These are phyloP conservation scores for Phycodurus eques DNA, from an alignment of 2,113 vertebrate species.

Conservation along the genomic window DNA sequence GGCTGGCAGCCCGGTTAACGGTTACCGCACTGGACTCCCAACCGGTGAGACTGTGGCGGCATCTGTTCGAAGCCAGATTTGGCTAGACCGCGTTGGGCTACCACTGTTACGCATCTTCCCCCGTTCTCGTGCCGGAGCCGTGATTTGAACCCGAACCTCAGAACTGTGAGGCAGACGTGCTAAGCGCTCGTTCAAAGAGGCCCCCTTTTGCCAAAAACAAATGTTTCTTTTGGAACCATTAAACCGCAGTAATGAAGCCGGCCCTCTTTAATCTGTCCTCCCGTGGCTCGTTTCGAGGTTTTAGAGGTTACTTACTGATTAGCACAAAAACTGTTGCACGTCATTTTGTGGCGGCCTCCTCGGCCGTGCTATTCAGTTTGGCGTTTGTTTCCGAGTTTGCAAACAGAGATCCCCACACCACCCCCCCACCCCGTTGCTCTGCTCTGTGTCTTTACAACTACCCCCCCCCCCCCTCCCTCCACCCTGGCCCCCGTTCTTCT, in stretches of 20 bases:
- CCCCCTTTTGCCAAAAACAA: constrained; percentile 31
- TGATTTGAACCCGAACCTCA: neutral
- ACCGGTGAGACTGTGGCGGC: no score
- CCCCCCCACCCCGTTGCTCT: constrained; percentile 40
- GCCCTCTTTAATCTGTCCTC: constrained; percentile 42
- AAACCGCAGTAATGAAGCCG: constrained; percentile 46
- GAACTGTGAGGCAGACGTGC: neutral
- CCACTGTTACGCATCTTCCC: no score
- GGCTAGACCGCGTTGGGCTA: no score
- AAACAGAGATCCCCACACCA: constrained; percentile 38
- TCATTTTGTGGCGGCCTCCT: constrained; percentile 57
- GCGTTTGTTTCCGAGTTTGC: constrained; percentile 60
- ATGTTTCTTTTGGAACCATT: constrained; percentile 42
- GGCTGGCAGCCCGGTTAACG: no score
- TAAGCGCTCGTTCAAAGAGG: constrained; percentile 15
- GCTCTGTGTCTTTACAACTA: constrained; percentile 56
- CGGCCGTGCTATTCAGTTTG: constrained; percentile 48
- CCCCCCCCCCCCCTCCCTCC: constrained; percentile 5
- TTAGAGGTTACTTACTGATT: constrained; percentile 67
- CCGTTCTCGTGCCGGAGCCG: neutral
- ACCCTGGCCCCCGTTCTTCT: constrained; percentile 20
- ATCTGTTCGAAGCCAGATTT: no score
- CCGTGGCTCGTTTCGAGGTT: constrained; percentile 55
- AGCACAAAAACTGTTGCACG: constrained; percentile 60
- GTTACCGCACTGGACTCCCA: no score